phyloP scores from a whole-genome alignment of 2,113 vertebrate species.

The Centropristis striata region DNA sequence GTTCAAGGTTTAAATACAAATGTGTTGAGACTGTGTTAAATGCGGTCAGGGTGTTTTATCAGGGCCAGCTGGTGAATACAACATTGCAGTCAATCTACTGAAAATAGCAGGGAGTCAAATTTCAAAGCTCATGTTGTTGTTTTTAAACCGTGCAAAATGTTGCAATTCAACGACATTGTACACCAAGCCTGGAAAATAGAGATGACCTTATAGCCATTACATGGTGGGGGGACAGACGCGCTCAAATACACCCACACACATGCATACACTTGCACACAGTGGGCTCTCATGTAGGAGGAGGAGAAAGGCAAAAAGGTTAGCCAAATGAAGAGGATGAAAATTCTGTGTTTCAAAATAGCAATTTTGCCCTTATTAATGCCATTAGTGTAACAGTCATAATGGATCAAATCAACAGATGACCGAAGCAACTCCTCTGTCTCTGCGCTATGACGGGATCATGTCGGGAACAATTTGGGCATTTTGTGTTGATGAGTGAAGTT shows the following conservation, averaged over 20 bases:
- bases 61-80: constrained; percentile 73
- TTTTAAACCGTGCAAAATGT: constrained; percentile 82
- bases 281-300: constrained; percentile 40
- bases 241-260: constrained; percentile 5
- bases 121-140: constrained; percentile 80
- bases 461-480: constrained; percentile 83
- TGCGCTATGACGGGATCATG: constrained; percentile 81
- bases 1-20: constrained; percentile 15
- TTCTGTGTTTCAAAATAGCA: constrained; percentile 85
- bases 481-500: constrained; percentile 84
- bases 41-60: constrained; percentile 64
- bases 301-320: constrained; percentile 59
- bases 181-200: constrained; percentile 67
- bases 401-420: constrained; percentile 86
- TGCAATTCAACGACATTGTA: constrained; percentile 74
- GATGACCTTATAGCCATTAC: constrained; percentile 69
- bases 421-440: constrained; percentile 85
- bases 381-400: constrained; percentile 90
- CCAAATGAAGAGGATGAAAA: constrained; percentile 76
- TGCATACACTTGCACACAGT: constrained; percentile 1
- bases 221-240: constrained; percentile 27
- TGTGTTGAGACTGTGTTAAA: constrained; percentile 18
- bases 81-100: constrained; percentile 83
- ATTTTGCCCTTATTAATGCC: constrained; percentile 90
- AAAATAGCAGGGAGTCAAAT: constrained; percentile 85